These are phyloP conservation scores for Tadarida brasiliensis DNA, from an alignment of 2,797 vertebrate genomes.

Conservation along the genomic window DNA sequence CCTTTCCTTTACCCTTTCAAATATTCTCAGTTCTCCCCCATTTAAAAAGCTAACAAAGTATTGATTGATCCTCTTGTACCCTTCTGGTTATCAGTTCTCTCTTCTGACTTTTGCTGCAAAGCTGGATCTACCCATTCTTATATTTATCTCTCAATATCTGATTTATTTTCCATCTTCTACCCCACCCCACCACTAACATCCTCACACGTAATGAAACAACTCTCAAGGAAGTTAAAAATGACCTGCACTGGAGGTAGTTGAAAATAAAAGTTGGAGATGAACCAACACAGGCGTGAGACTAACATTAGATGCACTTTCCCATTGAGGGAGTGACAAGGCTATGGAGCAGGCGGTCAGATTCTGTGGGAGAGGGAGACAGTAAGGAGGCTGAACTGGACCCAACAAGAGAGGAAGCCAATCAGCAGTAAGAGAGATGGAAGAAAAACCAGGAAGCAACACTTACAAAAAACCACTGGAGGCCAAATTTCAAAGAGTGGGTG, in stretches of 20 bases:
- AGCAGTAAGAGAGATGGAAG: background rate
- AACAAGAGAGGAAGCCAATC: background rate
- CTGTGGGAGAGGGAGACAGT: background rate
- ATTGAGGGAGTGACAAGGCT: background rate
- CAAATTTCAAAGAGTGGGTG: background rate
- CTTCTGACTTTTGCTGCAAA: background rate
- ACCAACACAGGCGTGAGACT: background rate
- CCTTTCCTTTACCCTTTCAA: background rate
- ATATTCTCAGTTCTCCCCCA: background rate
- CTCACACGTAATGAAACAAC: background rate
- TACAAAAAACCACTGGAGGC: background rate
- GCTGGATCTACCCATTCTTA: background rate
- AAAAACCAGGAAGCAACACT: background rate
- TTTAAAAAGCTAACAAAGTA: background rate
- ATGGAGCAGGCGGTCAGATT: background rate
- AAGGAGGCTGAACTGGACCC: background rate
- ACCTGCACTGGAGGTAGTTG: background rate
- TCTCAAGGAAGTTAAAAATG: background rate
- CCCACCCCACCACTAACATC: background rate
- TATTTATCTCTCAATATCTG: background rate
- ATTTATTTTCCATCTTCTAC: background rate
- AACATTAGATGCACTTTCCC: background rate
- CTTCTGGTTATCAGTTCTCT: background rate
- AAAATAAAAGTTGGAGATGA: background rate
- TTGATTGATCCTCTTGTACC: background rate